Conservation (phyloP, 2,113 vertebrate genomes). For the Epinephelus moara region DNA sequence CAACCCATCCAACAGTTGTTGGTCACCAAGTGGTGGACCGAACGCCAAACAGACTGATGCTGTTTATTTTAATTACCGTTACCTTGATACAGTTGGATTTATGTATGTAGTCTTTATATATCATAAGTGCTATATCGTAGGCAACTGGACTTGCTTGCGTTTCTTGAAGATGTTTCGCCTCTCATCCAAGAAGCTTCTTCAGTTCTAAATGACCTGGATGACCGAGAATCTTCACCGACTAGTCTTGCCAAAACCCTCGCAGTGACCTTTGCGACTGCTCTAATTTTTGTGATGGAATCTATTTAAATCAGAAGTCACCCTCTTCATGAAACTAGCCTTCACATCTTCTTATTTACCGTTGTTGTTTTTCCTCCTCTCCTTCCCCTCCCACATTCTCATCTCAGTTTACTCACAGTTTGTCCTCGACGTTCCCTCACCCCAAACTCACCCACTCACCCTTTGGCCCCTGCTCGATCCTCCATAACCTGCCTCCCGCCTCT, state of each 20-base stretch:
- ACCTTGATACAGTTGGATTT: not conserved
- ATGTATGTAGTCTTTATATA: not conserved
- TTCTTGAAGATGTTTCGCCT: too few species aligned
- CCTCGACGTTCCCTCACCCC: slow-evolving; percentile 16
- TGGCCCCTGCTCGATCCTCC: slow-evolving; percentile 17
- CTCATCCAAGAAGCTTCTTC: too few species aligned
- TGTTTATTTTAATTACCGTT: not conserved
- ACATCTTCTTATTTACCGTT: not conserved
- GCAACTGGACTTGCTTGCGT: too few species aligned
- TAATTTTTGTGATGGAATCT: too few species aligned
- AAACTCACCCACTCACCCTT: slow-evolving; percentile 39
- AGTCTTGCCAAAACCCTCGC: not conserved
- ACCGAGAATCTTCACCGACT: too few species aligned
- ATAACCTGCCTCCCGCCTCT: slow-evolving; percentile 38
- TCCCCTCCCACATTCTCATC: slow-evolving; percentile 21
- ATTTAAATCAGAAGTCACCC: not conserved
- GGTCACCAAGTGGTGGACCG: too few species aligned
- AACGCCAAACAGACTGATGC: too few species aligned
- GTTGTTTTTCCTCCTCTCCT: not conserved
- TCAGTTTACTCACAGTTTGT: slow-evolving; percentile 10
- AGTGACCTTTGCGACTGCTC: not conserved
- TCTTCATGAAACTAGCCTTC: not conserved
- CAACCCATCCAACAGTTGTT: too few species aligned
- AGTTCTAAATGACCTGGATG: too few species aligned
- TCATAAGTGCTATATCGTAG: too few species aligned